Evolutionary conservation across 2,797 vertebrate species (phyloP).

Genomic region (Coluber constrictor): DNA sequence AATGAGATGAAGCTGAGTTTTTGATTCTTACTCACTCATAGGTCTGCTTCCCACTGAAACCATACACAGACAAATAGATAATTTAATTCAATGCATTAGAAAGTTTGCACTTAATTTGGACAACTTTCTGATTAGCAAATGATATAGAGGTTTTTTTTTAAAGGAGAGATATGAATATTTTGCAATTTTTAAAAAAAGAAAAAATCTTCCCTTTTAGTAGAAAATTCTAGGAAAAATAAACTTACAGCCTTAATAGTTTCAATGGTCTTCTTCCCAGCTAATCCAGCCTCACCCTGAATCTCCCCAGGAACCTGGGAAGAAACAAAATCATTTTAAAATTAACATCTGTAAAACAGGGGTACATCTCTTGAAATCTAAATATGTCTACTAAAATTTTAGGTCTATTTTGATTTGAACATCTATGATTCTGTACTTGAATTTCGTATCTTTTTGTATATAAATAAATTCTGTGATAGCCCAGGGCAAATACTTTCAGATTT

Average conservation of each 20-base stretch:
- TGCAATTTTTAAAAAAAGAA: not conserved
- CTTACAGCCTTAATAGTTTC: slow-evolving; percentile 96
- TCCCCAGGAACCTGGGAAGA: slow-evolving; percentile 89
- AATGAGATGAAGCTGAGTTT: not conserved
- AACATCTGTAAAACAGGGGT: not conserved
- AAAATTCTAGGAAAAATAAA: slow-evolving; percentile 19
- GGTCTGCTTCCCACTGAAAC: not conserved
- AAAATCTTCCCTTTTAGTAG: not conserved
- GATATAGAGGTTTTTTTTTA: not conserved
- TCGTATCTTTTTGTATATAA: not conserved
- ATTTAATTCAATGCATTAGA: not conserved
- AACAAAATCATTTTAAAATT: not conserved
- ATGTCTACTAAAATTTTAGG: not conserved
- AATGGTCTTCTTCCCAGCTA: slow-evolving; percentile 89
- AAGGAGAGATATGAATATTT: not conserved
- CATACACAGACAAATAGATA: not conserved
- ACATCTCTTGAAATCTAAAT: not conserved
- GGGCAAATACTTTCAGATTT: not conserved
- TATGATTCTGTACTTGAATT: not conserved
- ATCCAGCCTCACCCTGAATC: slow-evolving; percentile 81
- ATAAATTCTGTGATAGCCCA: not conserved
- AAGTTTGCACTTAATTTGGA: not conserved
- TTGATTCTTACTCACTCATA: not conserved
- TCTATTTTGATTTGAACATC: not conserved
- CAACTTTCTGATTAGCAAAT: not conserved